Percentiles rank a stretch among this genome's conserved stretches.
Evolutionary conservation across 2,888 invertebrate genomes (phyloP).

Genomic region (Ypsolopha scabrella): DNA sequence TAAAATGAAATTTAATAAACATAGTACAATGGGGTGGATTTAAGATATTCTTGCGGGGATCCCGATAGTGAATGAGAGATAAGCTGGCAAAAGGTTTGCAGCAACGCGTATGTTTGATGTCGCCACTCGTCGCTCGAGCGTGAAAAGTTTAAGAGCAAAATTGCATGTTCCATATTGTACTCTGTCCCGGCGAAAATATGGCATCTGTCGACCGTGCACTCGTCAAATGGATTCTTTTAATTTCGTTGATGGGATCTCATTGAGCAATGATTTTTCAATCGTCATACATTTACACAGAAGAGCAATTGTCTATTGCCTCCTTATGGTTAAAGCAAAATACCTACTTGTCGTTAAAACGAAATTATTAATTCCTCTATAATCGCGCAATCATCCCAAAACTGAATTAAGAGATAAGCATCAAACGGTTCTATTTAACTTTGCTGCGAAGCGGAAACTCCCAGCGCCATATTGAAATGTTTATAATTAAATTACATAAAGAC

Average conservation of each 20-base stretch:
- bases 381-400: conserved; percentile 63
- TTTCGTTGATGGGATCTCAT: conserved; percentile 60
- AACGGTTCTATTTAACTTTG: conserved; percentile 70
- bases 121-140: conserved; percentile 61
- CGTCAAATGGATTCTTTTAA: conserved; percentile 59
- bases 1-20: conserved; percentile 71
- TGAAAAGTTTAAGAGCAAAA: conserved; percentile 63
- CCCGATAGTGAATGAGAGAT: conserved; percentile 63
- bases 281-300: too few relatives aligned
- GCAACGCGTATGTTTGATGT: conserved; percentile 64
- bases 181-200: conserved; percentile 20
- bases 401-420: conserved; percentile 69
- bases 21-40: conserved; percentile 51
- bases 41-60: conserved; percentile 58
- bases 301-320: conserved; percentile 1
- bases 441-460: conserved; percentile 62
- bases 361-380: conserved; percentile 54
- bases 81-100: conserved; percentile 67
- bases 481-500: conserved; percentile 72
- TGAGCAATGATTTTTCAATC: conserved; percentile 7
- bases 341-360: conserved; percentile 12
- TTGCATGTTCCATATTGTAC: conserved; percentile 36
- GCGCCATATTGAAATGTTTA: conserved; percentile 71
- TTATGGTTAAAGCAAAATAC: background rate
- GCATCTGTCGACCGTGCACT: conserved; percentile 63